Conservation (phyloP, 2,113 vertebrate species). For the Gambusia affinis region DNA sequence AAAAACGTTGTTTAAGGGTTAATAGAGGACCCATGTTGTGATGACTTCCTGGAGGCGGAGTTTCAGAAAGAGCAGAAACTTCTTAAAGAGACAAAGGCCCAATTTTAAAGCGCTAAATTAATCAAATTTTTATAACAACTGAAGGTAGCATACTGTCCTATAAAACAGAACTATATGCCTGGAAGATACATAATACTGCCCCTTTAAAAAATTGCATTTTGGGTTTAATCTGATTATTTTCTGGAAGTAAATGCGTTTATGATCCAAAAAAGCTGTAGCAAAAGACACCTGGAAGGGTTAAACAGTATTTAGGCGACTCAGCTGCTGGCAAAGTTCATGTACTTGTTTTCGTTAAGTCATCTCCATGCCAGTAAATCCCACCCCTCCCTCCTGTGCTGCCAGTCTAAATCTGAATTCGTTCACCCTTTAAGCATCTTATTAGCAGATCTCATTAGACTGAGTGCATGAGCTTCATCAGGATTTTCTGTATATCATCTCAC, state of each 20-base stretch:
- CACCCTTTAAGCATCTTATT: constrained; percentile 34
- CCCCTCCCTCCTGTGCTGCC: not conserved
- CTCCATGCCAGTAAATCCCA: constrained; percentile 16
- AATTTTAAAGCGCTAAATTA: no score
- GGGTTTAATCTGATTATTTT: not conserved
- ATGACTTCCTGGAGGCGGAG: no score
- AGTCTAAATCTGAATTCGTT: constrained; percentile 5
- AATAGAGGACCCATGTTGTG: no score
- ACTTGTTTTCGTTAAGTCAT: constrained; percentile 4
- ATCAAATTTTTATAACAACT: no score
- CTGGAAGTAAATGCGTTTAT: not conserved
- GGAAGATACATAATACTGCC: no score
- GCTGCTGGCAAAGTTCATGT: not conserved
- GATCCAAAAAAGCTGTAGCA: not conserved
- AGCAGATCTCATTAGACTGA: constrained; percentile 30
- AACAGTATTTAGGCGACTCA: not conserved
- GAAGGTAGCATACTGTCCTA: no score
- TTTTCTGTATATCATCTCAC: constrained; percentile 10
- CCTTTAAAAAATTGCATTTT: no score
- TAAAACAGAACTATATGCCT: no score
- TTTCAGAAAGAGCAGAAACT: no score
- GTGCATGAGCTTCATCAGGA: constrained; percentile 25
- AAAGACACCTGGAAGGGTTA: not conserved
- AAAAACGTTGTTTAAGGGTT: no score
- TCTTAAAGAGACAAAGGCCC: no score